Evolutionary conservation across 2,113 vertebrate species (phyloP), one percentile per base, ranked within the genome.

Genomic region (Psammodynastes pulverulentus): DNA sequence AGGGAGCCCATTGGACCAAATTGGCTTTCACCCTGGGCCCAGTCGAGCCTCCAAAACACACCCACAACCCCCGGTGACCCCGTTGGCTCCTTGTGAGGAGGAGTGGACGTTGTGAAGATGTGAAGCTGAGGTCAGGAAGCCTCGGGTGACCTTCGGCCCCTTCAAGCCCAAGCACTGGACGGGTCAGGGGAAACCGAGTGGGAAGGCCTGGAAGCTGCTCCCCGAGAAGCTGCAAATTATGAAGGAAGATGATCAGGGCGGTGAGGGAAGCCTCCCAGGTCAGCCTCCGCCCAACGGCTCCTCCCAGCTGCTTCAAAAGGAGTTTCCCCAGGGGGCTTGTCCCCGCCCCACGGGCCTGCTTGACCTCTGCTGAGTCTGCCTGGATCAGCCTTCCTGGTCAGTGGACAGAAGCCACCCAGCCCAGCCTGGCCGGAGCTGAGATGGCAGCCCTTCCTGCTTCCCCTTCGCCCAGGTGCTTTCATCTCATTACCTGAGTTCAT

Each of bases 241-340:
- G 2, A 7, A 17, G 7, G 1, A 17, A 15, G n/a, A 15, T 2
- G 29, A 6, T 6, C 12, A 5, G 4, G 0, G 29, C 2, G 1
- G 1, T 34, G 62, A 34, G 13, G 62, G 62, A 1, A 72, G 62
- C 12, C 62, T 2, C 29, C 29, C 29, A 15, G 29, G 29, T 34
- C 62, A 7, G 15, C 15, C 67, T 34, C n/a, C 0, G 2, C n/a
- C 29, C 62, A 29, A 0, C 29, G 12, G 26, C 26, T 10, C 58
- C 29, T 5, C 58, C 58, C 58, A 67, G 5, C 58, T 15, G 29
- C 58, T 67, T 67, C 58, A 5, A 15, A 15, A n/a, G 12, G 58
- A n/a, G 12, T 5, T 26, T n/a, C n/a, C n/a, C n/a, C n/a, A n/a
- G n/a, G n/a, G n/a, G 2, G 23, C 54, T 9, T 29, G 56, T 10